Percentiles rank a stretch among this genome's conserved stretches.
phyloP scores from a whole-genome alignment of 2,888 invertebrate genomes.

The Tipula lateralis region DNA sequence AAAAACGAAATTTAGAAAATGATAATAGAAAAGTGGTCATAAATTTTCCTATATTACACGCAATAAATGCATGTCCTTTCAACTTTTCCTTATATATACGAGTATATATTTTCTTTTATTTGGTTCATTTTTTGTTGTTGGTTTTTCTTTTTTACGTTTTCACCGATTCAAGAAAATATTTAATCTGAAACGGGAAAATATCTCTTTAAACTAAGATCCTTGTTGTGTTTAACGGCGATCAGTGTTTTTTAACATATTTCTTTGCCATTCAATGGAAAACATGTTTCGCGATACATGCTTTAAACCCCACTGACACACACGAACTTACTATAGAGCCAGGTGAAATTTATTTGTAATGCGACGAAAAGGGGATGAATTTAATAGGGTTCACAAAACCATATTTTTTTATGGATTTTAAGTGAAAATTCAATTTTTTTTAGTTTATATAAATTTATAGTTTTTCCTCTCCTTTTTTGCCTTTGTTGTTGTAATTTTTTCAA shows the following conservation, averaged over 20 bases:
- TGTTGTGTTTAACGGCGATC: too few species aligned
- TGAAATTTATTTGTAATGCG: background rate
- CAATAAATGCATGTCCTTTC: constrained; percentile 24
- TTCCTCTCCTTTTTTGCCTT: background rate
- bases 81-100: background rate
- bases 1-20: background rate
- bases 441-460: constrained; percentile 11
- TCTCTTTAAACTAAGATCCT: constrained; percentile 2
- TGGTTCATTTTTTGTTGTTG: background rate
- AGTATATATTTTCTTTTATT: background rate
- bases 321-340: background rate
- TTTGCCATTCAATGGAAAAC: background rate
- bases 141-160: background rate
- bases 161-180: background rate
- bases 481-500: background rate
- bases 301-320: background rate
- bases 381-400: constrained; percentile 19
- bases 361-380: background rate
- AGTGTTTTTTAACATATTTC: background rate
- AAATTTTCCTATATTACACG: constrained; percentile 19
- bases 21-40: constrained; percentile 15
- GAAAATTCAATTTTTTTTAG: background rate
- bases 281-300: background rate
- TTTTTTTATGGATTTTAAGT: constrained; percentile 12
- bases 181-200: background rate